Conservation (phyloP, 23 tunicate genomes). For the Trididemnum clinides region DNA sequence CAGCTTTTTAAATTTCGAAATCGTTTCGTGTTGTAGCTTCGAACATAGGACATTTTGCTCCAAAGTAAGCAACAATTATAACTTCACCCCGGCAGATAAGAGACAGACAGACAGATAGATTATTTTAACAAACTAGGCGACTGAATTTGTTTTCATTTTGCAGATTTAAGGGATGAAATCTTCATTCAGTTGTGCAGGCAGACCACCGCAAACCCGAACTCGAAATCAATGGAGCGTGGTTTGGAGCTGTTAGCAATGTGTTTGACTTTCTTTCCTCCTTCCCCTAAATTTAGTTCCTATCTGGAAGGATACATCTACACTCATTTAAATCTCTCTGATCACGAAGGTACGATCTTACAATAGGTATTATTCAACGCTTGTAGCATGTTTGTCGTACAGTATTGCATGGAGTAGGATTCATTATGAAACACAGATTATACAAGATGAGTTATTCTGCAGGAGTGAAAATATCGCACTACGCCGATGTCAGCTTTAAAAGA, state of each 20-base stretch:
- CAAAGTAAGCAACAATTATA: too few relatives aligned
- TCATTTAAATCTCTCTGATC: slow-evolving; percentile 65
- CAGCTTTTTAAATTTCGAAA: too few relatives aligned
- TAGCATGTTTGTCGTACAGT: too few relatives aligned
- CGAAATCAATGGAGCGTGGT: slow-evolving; percentile 60
- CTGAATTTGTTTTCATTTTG: too few relatives aligned
- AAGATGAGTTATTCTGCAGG: slow-evolving; percentile 54
- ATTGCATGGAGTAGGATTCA: too few relatives aligned
- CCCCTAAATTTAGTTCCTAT: slow-evolving; percentile 84
- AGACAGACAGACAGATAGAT: too few relatives aligned
- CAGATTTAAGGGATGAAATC: slow-evolving; percentile 90
- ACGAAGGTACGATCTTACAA: slow-evolving; percentile 52
- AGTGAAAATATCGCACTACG: slow-evolving; percentile 73
- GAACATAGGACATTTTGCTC: too few relatives aligned
- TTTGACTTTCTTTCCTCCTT: slow-evolving; percentile 91
- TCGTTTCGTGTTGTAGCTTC: too few relatives aligned
- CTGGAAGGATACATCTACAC: slow-evolving; percentile 85
- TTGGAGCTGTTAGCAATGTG: slow-evolving; percentile 91
- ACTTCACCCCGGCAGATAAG: too few relatives aligned
- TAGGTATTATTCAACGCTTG: not conserved
- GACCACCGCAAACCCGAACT: slow-evolving; percentile 78
- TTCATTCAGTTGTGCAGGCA: slow-evolving; percentile 93
- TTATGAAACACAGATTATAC: not conserved
- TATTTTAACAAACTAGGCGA: too few relatives aligned
- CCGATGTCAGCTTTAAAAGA: slow-evolving; percentile 74